phyloP scores from a whole-genome alignment of 2,888 invertebrate species.

The Scaptomyza caliginosa region DNA sequence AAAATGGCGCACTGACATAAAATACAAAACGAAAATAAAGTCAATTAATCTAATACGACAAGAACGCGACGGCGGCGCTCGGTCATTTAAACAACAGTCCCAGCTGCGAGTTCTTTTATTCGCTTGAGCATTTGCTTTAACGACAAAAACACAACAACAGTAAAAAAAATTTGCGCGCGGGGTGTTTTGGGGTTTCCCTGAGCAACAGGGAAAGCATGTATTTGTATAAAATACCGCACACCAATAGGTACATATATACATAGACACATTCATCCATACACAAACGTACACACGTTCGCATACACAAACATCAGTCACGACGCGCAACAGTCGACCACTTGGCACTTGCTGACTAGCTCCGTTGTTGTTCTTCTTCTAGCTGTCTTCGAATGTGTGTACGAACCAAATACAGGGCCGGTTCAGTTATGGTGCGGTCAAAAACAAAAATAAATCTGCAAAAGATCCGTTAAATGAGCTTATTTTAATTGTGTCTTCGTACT shows the following conservation, averaged over 20 bases:
- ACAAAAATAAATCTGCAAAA: not conserved
- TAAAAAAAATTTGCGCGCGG: slow-evolving; percentile 50
- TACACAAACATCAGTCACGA: slow-evolving; percentile 25
- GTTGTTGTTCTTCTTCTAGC: slow-evolving; percentile 41
- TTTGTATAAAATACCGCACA: slow-evolving; percentile 24
- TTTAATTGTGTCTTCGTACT: not conserved
- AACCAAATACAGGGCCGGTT: slow-evolving; percentile 59
- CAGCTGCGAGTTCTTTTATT: slow-evolving; percentile 47
- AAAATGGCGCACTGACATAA: slow-evolving; percentile 52
- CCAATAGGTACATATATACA: slow-evolving; percentile 17
- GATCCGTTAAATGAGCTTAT: not conserved
- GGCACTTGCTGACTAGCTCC: slow-evolving; percentile 69
- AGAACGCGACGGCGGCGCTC: slow-evolving; percentile 50
- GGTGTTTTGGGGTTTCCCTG: slow-evolving; percentile 68
- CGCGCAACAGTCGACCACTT: slow-evolving; percentile 71
- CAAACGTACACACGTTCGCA: slow-evolving; percentile 4
- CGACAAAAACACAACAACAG: slow-evolving; percentile 26
- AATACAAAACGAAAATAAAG: slow-evolving; percentile 46
- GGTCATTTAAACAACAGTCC: slow-evolving; percentile 45
- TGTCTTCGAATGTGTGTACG: slow-evolving; percentile 41
- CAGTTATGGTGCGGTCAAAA: slow-evolving; percentile 16
- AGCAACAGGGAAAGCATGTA: slow-evolving; percentile 48
- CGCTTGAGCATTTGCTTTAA: slow-evolving; percentile 41
- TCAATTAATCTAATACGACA: slow-evolving; percentile 75
- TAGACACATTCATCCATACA: slow-evolving; percentile 18